Evolutionary conservation across 2,113 vertebrate genomes (phyloP).

Genomic region (Xiphias gladius): DNA sequence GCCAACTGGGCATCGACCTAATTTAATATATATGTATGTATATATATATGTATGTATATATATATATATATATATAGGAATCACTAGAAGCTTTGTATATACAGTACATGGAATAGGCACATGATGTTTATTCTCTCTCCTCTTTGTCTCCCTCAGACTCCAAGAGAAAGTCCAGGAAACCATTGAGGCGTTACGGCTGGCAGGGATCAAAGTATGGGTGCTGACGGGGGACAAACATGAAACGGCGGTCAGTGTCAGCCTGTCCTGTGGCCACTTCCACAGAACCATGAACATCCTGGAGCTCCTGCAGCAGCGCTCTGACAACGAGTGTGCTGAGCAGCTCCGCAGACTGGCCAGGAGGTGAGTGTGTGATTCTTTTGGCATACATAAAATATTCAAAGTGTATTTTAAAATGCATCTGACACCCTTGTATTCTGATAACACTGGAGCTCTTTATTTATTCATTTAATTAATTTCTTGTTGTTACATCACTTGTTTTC

Average conservation of each 20-base stretch:
- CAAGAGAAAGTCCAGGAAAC: slow-evolving; percentile 98
- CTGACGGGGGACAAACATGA: slow-evolving; percentile 97
- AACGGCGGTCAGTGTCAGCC: slow-evolving; percentile 96
- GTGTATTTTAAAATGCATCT: background rate
- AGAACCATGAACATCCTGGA: slow-evolving; percentile 97
- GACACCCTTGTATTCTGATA: background rate
- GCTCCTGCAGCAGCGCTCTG: slow-evolving; percentile 93
- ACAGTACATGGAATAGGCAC: background rate
- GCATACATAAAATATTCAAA: background rate
- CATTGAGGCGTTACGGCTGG: slow-evolving; percentile 93
- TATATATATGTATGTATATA: too few relatives aligned
- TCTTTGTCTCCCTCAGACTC: slow-evolving; percentile 81
- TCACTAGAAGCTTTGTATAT: background rate
- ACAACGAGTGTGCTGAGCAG: slow-evolving; percentile 93
- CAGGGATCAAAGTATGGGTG: slow-evolving; percentile 98
- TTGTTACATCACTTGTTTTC: background rate
- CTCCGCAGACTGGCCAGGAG: slow-evolving; percentile 91
- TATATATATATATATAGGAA: too few relatives aligned
- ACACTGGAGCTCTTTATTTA: background rate
- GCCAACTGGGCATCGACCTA: background rate
- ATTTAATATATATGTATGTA: too few relatives aligned
- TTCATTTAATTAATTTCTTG: background rate
- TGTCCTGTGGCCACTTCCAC: slow-evolving; percentile 97
- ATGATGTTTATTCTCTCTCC: background rate
- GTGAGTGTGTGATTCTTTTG: slow-evolving; percentile 71